Evolutionary conservation across 2,113 vertebrate species (phyloP).

Genomic region (Malaclemys terrapin): DNA sequence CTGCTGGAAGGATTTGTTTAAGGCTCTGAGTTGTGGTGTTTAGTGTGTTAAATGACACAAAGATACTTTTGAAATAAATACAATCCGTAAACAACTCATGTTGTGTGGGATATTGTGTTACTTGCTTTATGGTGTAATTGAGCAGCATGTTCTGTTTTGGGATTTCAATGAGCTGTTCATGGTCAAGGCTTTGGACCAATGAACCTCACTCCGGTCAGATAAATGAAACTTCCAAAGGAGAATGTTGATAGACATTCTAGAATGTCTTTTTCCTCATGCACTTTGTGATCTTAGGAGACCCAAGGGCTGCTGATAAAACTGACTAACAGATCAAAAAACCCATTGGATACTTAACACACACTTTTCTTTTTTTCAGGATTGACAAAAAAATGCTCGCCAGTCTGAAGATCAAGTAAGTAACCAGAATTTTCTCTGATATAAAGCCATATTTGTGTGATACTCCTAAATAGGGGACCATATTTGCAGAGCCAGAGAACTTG

Average conservation of each 20-base stretch:
- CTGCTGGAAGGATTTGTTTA: neutral
- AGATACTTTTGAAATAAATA: neutral
- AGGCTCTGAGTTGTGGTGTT: neutral
- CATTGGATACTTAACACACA: neutral
- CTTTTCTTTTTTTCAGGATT: constrained; percentile 79
- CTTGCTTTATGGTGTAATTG: neutral
- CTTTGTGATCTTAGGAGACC: neutral
- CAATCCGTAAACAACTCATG: neutral
- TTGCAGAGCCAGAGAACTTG: neutral
- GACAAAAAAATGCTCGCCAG: constrained; percentile 86
- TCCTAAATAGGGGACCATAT: neutral
- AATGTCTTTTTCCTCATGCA: neutral
- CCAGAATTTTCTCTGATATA: accelerated
- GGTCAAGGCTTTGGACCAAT: neutral
- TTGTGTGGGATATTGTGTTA: neutral
- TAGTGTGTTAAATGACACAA: neutral
- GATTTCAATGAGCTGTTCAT: neutral
- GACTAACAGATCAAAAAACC: neutral
- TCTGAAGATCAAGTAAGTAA: constrained; percentile 88
- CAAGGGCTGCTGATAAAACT: too few species aligned
- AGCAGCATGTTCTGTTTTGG: neutral
- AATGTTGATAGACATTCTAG: neutral
- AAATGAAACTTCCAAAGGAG: accelerated
- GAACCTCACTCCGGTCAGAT: accelerated
- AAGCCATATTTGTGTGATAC: accelerated